phyloP scores from a whole-genome alignment of 1,140 invertebrate genomes.

The Pseudomyrmex sp. region DNA sequence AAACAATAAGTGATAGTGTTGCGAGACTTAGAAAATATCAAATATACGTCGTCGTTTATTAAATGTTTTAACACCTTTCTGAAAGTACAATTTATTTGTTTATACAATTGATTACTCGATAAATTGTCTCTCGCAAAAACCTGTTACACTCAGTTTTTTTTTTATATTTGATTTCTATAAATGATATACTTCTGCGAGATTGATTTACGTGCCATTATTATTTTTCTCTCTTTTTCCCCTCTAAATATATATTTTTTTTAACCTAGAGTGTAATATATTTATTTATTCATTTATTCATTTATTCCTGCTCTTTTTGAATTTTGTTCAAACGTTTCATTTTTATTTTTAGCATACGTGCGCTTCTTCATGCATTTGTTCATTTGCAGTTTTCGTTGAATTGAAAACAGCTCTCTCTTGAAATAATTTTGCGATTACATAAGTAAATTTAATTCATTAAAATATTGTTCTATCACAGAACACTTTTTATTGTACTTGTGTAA shows the following conservation, averaged over 20 bases:
- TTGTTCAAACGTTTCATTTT: not conserved
- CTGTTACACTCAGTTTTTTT: not conserved
- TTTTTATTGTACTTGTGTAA: too few species aligned
- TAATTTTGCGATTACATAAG: not conserved
- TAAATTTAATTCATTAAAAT: not conserved
- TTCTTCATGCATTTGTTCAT: not conserved
- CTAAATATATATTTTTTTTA: too few species aligned
- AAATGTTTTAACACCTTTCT: not conserved
- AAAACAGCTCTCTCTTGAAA: not conserved
- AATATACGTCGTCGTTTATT: not conserved
- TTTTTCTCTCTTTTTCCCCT: not conserved
- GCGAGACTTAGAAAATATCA: not conserved
- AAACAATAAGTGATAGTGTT: not conserved
- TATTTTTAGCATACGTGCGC: not conserved
- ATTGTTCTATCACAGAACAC: not conserved
- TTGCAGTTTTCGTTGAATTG: not conserved
- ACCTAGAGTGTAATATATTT: too few species aligned
- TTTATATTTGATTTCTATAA: not conserved
- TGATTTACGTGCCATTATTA: not conserved
- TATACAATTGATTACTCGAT: constrained; percentile 10
- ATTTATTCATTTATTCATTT: too few species aligned
- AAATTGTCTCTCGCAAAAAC: not conserved
- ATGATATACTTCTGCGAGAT: not conserved
- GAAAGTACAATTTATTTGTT: not conserved
- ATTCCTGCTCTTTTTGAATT: not conserved